Percentiles rank a stretch among this genome's conserved stretches.
Conservation (phyloP, 2,113 vertebrate genomes). For the Anguilla rostrata region DNA sequence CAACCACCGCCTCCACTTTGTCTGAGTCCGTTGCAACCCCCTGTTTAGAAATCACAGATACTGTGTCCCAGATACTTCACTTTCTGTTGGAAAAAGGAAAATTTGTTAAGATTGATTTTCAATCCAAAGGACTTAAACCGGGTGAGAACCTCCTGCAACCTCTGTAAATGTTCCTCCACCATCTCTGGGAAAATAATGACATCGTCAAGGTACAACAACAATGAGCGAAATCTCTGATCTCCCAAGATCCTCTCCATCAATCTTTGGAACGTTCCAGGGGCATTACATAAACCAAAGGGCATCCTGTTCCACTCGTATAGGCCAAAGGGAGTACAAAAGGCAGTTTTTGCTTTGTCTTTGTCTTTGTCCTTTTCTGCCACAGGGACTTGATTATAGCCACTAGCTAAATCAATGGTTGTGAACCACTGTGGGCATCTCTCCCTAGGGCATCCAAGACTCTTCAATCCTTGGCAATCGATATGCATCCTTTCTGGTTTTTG, state of each 20-base stretch:
- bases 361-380: neutral
- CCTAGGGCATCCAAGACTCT: neutral
- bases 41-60: neutral
- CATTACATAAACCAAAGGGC: neutral
- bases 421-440: neutral
- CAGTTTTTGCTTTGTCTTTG: too few relatives aligned
- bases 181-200: conserved; percentile 1
- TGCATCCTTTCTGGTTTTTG: neutral
- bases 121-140: too few relatives aligned
- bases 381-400: neutral
- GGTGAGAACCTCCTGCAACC: neutral
- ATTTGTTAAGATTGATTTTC: conserved; percentile 21
- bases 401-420: neutral
- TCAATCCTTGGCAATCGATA: neutral
- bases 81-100: neutral
- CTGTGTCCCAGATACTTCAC: neutral
- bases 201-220: conserved; percentile 23
- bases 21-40: conserved; percentile 19
- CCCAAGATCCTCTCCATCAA: neutral
- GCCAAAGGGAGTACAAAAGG: neutral
- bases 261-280: neutral
- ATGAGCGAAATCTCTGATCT: conserved; percentile 16
- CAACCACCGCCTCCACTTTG: neutral
- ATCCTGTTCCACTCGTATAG: neutral
- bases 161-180: too few relatives aligned